A percentile compares a stretch with the other conserved stretches of the same genome.
Conservation (phyloP, 2,888 invertebrate species). For the Emmelina monodactyla region DNA sequence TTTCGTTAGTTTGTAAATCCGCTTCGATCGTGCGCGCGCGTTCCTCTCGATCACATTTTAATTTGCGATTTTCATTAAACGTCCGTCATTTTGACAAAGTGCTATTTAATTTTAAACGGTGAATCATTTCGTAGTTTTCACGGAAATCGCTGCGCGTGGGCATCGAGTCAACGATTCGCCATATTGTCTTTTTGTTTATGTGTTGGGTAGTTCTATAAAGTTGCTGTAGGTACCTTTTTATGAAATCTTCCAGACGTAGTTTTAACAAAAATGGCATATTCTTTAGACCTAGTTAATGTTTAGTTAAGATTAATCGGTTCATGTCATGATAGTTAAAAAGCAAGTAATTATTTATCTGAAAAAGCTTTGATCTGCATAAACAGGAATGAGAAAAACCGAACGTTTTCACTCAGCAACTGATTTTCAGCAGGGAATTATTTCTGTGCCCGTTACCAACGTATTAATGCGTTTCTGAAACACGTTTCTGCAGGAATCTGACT, state of each 20-base stretch:
- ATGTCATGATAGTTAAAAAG: no score
- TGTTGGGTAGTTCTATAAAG: conserved; percentile 21
- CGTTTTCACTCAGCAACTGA: conserved; percentile 20
- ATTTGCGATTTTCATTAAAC: not conserved
- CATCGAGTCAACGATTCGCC: conserved; percentile 22
- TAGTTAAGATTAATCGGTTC: no score
- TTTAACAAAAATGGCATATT: not conserved
- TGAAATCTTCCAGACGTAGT: not conserved
- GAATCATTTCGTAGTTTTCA: conserved; percentile 6
- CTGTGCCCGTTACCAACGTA: conserved; percentile 19
- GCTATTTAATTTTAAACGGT: conserved; percentile 16
- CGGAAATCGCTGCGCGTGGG: conserved; percentile 13
- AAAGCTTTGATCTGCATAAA: conserved; percentile 10
- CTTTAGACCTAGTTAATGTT: no score
- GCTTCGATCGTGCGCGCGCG: conserved; percentile 30
- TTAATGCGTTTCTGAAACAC: conserved; percentile 13
- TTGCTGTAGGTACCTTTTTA: not conserved
- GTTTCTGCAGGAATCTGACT: conserved; percentile 14
- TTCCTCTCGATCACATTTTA: conserved; percentile 7
- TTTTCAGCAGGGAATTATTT: conserved; percentile 24
- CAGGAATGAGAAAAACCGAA: conserved; percentile 16
- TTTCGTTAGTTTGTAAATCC: conserved; percentile 50
- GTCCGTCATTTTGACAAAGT: conserved; percentile 10
- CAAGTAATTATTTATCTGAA: not conserved
- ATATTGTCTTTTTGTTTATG: conserved; percentile 29